Evolutionary conservation across 2,888 invertebrate species (phyloP), one percentile per base, ranked within the genome.

Genomic region (Phlogophora meticulosa): DNA sequence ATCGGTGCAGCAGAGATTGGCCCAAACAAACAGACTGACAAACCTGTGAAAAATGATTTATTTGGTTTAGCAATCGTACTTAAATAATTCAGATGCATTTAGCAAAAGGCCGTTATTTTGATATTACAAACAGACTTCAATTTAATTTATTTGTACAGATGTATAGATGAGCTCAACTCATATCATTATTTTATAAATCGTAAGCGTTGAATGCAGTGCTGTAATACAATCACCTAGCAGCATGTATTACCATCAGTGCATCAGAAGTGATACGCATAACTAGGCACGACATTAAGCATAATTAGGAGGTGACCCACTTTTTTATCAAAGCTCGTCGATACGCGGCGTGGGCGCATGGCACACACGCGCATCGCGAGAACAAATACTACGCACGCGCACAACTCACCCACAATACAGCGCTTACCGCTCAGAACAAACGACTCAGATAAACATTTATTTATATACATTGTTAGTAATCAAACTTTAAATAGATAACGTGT

Each of bases 251-350:
- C 88, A 91, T 91, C 88, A 90, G 92, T 91, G 87, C 88, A 90
- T 90, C 88, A 89, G 85, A 88, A 90, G 80, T 86, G 84, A 88
- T 86, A 87, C 87, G 90, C 87, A 90, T 90, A 91, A 91, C 88
- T 92, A 92, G 90, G 91, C 90, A 86, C 85, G 85, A 85, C 89
- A 89, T 91, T 88, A 86, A 89, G 87, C 88, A 91, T 94, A 93
- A 92, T 93, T 90, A 91, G 92, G 89, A 88, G 88, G 76, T 90
- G 91, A 92, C 94, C 93, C 82, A 93, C 87, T 91, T 93, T 90
- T 91, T 93, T 92, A 91, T 90, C 89, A 88, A 88, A 88, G 87
- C 85, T 88, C 83, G 81, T 61, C 69, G 83, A 88, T 88, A 86
- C 78, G 77, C 80, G 76, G 84, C 87, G 87, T 87, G 76, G 76